These are phyloP conservation scores for Dilophus febrilis DNA, from an alignment of 2,888 invertebrate genomes.

Conservation along the genomic window DNA sequence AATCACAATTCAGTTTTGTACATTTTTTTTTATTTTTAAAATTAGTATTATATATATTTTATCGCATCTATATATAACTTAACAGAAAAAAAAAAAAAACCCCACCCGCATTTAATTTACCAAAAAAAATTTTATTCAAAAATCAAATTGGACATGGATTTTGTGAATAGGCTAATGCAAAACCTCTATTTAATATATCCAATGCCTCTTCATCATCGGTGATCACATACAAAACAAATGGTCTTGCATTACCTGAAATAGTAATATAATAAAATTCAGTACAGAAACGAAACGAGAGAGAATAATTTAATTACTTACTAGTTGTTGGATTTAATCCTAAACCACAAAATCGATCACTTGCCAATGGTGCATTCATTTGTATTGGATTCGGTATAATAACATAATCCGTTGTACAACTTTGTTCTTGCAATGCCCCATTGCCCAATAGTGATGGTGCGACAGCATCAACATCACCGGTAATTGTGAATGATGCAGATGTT, in stretches of 20 bases:
- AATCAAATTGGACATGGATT: constrained; percentile 34
- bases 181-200: constrained; percentile 59
- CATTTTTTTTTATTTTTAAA: too few relatives aligned
- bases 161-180: constrained; percentile 51
- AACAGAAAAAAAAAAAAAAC: too few relatives aligned
- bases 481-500: constrained; percentile 47
- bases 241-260: constrained; percentile 41
- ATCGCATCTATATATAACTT: too few relatives aligned
- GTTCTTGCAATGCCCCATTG: constrained; percentile 38
- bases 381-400: constrained; percentile 55
- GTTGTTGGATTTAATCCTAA: constrained; percentile 47
- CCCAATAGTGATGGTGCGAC: constrained; percentile 43
- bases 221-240: constrained; percentile 57
- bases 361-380: constrained; percentile 27
- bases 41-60: too few relatives aligned
- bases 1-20: too few relatives aligned
- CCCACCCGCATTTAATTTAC: too few relatives aligned
- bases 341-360: constrained; percentile 56
- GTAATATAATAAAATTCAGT: constrained; percentile 1
- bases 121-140: too few relatives aligned
- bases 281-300: too few relatives aligned
- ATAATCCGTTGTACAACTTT: constrained; percentile 50
- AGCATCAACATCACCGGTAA: constrained; percentile 51
- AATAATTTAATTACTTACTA: constrained; percentile 32
- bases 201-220: constrained; percentile 44